Base-by-base conservation (phyloP, 2,888 invertebrate species). In the Agrochola litura region DNA sequence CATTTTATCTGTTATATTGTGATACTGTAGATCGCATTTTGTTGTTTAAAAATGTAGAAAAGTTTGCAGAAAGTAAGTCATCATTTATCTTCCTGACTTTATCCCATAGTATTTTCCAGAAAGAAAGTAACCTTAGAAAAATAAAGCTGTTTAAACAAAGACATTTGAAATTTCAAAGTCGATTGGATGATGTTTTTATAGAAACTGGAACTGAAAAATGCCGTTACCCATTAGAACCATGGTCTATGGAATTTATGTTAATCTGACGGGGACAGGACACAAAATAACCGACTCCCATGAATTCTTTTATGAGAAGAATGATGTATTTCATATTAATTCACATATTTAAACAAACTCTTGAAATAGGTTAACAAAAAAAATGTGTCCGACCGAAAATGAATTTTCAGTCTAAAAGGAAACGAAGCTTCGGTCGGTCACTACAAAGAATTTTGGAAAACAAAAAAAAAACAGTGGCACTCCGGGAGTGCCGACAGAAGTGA, bases 171-270 rank as follows among this genome's bases (percentile, higher is more conserved):
- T n/a, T 10, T 56, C 37, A 68, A 19, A 46, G 5, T 12, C 0
- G 12, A 37, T 66, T 12, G 4, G 22, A 76, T 43, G 5, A 30
- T 41, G 66, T 43, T 60, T 67, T 49, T 14, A 22, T 22, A 22
- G 25, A 6, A 61, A 30, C 9, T 16, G n/a, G 19, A 46, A 52
- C 56, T 68, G 43, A 67, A 46, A 46, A 49, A 64, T n/a, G 22
- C 49, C 43, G 30, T 56, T 63, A 80, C 6, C n/a, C 63, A 19
- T 73, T 52, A 49, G 41, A 49, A 58, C 37, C 56, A 14, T 52
- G 52, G 75, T 16, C 52, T 65, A 52, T 52, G 49, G 81, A 81
- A 79, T 81, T 81, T 79, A 74, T 79, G 78, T 52, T 64, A 78
- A 81, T 81, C 58, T 19, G 1, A 19, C 2, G 30, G 9, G 56